Evolutionary conservation across 2,113 vertebrate genomes (phyloP).

Genomic region (Macheiramphus alcinus): DNA sequence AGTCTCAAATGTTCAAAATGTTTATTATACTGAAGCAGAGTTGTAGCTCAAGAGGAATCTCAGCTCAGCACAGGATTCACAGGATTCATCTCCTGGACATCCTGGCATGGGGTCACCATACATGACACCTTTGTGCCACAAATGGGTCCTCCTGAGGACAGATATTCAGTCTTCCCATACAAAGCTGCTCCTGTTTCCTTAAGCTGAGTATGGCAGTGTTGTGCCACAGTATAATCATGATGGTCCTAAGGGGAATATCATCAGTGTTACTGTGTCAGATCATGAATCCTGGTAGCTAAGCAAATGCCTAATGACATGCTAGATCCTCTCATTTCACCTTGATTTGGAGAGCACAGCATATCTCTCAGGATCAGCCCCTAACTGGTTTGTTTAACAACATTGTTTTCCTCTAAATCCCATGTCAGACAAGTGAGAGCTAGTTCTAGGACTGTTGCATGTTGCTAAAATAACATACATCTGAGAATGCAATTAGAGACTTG

Average conservation of each 20-base stretch:
- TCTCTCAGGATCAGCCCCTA: neutral
- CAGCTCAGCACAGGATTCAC: neutral
- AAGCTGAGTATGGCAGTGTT: neutral
- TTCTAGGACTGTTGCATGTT: neutral
- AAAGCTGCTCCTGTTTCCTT: neutral
- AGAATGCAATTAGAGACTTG: neutral
- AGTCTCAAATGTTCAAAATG: neutral
- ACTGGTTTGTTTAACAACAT: neutral
- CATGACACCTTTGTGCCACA: neutral
- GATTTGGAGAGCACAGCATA: neutral
- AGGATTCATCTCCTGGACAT: neutral
- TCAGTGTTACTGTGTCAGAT: neutral
- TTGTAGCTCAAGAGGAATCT: neutral
- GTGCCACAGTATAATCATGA: neutral
- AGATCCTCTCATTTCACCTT: neutral
- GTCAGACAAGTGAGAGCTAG: neutral
- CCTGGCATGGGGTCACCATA: neutral
- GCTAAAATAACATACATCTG: neutral
- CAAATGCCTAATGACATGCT: neutral
- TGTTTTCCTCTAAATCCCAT: neutral
- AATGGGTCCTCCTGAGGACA: neutral
- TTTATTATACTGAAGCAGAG: neutral
- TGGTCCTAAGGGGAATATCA: neutral
- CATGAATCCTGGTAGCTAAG: neutral
- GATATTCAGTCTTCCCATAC: neutral